Evolutionary conservation across 2,797 vertebrate species (phyloP).

Genomic region (Crax fasciolata): DNA sequence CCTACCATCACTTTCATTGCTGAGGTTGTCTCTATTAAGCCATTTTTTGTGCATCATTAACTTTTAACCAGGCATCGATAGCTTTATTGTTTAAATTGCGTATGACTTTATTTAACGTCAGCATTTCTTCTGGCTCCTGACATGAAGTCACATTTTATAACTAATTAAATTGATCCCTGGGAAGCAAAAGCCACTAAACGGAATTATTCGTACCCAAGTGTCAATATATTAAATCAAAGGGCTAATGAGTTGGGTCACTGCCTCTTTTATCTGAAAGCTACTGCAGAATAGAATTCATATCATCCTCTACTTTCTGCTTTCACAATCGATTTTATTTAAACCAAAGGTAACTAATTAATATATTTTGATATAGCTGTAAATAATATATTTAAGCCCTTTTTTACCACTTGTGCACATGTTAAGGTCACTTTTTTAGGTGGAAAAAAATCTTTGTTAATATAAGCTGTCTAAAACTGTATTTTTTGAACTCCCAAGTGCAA

Average conservation of each 20-base stretch:
- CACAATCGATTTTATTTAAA: slow-evolving; percentile 85
- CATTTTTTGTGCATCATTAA: slow-evolving; percentile 97
- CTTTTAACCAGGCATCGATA: slow-evolving; percentile 93
- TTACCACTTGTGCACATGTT: slow-evolving; percentile 30
- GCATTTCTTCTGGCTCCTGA: slow-evolving; percentile 96
- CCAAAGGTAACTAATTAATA: slow-evolving; percentile 82
- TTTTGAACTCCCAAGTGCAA: neutral
- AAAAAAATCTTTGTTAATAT: slow-evolving; percentile 62
- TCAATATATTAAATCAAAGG: slow-evolving; percentile 99
- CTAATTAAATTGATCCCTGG: slow-evolving; percentile 99
- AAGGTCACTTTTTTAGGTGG: slow-evolving; percentile 17
- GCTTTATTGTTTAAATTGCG: slow-evolving; percentile 97
- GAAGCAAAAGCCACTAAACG: slow-evolving; percentile 94
- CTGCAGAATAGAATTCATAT: slow-evolving; percentile 85
- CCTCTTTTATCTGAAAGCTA: slow-evolving; percentile 96
- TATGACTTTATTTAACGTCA: slow-evolving; percentile 98
- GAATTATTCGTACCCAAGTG: slow-evolving; percentile 99
- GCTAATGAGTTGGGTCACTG: slow-evolving; percentile 98
- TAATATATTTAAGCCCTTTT: slow-evolving; percentile 70
- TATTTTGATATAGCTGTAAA: slow-evolving; percentile 79
- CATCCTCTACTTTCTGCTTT: slow-evolving; percentile 82
- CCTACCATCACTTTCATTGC: slow-evolving; percentile 88
- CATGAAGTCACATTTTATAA: slow-evolving; percentile 99
- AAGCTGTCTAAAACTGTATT: neutral
- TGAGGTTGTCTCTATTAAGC: slow-evolving; percentile 93